A percentile compares a stretch with the other conserved stretches of the same genome.
Evolutionary conservation across 2,113 vertebrate genomes (phyloP).

Genomic region (Telmatochromis brachygnathus): DNA sequence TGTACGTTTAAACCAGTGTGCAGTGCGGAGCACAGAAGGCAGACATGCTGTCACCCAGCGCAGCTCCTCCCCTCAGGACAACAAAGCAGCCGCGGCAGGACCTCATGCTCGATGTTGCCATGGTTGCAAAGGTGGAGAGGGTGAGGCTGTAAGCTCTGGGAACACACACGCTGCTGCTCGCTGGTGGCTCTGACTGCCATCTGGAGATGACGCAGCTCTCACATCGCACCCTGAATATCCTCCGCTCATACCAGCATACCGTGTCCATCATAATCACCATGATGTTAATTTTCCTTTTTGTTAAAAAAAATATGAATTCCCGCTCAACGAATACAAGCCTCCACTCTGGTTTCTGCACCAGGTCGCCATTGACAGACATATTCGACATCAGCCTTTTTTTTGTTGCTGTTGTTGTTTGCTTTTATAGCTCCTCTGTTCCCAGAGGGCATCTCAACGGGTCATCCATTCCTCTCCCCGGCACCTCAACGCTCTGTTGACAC

Average conservation of each 20-base stretch:
- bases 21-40: constrained; percentile 5
- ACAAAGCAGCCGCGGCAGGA: constrained; percentile 42
- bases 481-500: neutral
- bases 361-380: neutral
- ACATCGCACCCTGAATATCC: neutral
- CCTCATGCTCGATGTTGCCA: constrained; percentile 67
- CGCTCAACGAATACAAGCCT: neutral
- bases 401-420: neutral
- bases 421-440: neutral
- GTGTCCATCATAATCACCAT: neutral
- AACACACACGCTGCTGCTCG: neutral
- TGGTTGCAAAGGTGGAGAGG: constrained; percentile 74
- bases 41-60: neutral
- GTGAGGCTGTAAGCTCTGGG: constrained; percentile 47
- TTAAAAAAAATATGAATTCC: neutral
- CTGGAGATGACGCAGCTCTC: constrained; percentile 56
- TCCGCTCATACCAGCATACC: neutral
- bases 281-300: neutral
- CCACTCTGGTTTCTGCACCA: neutral
- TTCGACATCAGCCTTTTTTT: constrained; percentile 15
- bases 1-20: neutral
- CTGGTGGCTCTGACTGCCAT: constrained; percentile 46
- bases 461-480: constrained; percentile 25
- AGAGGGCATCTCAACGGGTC: constrained; percentile 41
- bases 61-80: constrained; percentile 41